phyloP scores from a whole-genome alignment of 2,797 vertebrate species.

The Tiaroga cobitis region DNA sequence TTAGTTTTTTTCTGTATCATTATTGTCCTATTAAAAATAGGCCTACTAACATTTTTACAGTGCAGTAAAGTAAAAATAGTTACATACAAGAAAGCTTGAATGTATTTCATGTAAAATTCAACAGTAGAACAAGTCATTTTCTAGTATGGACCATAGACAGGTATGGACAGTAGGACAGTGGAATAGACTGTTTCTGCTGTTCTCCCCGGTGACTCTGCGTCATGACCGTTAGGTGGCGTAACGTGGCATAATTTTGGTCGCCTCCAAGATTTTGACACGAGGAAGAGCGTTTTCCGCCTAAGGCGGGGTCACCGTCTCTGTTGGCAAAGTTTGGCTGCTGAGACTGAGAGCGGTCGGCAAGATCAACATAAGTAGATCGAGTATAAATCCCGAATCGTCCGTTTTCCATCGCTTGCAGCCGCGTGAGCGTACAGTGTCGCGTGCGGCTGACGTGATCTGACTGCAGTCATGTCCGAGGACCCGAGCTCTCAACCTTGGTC shows the following conservation, averaged over 20 bases:
- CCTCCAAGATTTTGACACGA: conserved; percentile 40
- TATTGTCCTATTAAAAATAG: background rate
- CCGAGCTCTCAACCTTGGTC: conserved; percentile 88
- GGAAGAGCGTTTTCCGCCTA: conserved; percentile 43
- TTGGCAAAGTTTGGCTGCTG: conserved; percentile 19
- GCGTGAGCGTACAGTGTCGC: conserved; percentile 46
- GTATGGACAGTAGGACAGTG: too few relatives aligned
- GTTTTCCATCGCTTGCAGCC: conserved; percentile 43
- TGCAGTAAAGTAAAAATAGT: background rate
- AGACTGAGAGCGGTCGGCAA: conserved; percentile 1
- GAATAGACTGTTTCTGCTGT: too few relatives aligned
- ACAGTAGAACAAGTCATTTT: background rate
- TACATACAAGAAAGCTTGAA: background rate
- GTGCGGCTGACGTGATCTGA: conserved; percentile 34
- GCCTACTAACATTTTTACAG: background rate
- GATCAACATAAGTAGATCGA: conserved; percentile 18
- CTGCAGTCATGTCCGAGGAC: conserved; percentile 85
- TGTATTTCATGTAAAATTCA: background rate
- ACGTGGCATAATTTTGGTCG: background rate
- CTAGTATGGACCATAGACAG: background rate
- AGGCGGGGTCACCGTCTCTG: conserved; percentile 45
- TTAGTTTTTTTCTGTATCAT: background rate
- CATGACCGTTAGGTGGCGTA: conserved; percentile 28
- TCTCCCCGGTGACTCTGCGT: background rate
- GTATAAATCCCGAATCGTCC: conserved; percentile 36